A percentile compares a stretch with the other conserved stretches of the same genome.
Conservation (phyloP, 2,797 vertebrate genomes). For the Microctenopoma stevenorrisi region DNA sequence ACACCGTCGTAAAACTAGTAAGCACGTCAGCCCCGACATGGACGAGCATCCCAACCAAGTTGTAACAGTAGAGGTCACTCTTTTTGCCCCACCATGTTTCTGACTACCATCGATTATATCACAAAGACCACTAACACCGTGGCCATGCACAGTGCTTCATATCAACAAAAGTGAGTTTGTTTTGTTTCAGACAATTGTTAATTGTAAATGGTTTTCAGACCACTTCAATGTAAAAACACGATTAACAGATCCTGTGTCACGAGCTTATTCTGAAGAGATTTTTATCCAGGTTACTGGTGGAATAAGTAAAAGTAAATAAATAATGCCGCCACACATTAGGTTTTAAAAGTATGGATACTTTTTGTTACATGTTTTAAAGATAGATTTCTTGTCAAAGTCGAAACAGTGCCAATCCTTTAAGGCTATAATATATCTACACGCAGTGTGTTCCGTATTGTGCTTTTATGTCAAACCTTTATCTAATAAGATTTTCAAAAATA, state of each 20-base stretch:
- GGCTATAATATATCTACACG: too few relatives aligned
- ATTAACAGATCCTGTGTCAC: not conserved
- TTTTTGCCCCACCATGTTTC: constrained; percentile 42
- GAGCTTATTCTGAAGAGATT: not conserved
- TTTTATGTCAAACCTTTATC: not conserved
- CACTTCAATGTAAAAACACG: not conserved
- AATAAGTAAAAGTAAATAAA: too few relatives aligned
- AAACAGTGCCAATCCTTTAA: too few relatives aligned
- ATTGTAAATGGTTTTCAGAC: not conserved
- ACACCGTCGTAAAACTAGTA: constrained; percentile 79
- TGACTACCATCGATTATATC: constrained; percentile 36
- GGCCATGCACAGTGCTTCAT: not conserved
- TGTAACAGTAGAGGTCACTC: constrained; percentile 71
- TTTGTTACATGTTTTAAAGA: too few relatives aligned
- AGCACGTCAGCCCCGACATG: constrained; percentile 60
- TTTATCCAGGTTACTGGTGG: not conserved
- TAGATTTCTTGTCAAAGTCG: too few relatives aligned
- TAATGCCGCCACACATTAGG: too few relatives aligned
- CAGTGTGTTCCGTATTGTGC: too few relatives aligned
- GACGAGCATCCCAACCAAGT: constrained; percentile 1
- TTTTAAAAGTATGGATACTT: too few relatives aligned
- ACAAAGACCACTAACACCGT: constrained; percentile 8
- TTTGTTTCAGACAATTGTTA: not conserved
- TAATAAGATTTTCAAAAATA: too few relatives aligned
- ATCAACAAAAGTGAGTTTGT: not conserved